Percentiles rank a stretch among this genome's conserved stretches.
Conservation (phyloP, 2,113 vertebrate genomes). For the Megaceryle torquata region DNA sequence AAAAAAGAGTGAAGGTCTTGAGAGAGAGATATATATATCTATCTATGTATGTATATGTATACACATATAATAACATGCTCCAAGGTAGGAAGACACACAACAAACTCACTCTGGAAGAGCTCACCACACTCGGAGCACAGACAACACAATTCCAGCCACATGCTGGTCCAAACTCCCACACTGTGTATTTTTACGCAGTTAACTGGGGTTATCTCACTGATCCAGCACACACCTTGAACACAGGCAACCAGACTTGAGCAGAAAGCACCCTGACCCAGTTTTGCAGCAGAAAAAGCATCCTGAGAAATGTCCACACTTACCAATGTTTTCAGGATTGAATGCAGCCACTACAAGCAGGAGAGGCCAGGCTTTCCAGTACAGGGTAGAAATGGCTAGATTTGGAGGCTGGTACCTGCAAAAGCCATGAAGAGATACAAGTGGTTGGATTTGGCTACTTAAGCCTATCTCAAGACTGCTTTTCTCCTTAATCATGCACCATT, state of each 20-base stretch:
- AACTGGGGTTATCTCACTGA: background rate
- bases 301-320: conserved; percentile 61
- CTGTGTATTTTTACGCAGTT: background rate
- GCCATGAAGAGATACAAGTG: background rate
- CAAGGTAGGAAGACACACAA: background rate
- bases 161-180: background rate
- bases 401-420: conserved; percentile 90
- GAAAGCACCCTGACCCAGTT: background rate
- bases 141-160: background rate
- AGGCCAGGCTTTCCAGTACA: conserved; percentile 99
- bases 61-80: background rate
- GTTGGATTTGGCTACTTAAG: background rate
- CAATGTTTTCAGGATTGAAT: conserved; percentile 97
- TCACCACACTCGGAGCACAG: background rate
- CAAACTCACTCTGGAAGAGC: background rate
- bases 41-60: too few species aligned
- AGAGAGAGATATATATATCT: background rate
- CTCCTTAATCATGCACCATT: background rate
- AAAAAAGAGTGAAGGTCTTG: background rate
- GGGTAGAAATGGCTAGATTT: conserved; percentile 93
- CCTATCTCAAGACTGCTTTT: background rate
- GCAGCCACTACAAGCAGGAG: conserved; percentile 93
- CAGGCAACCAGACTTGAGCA: background rate
- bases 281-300: background rate
- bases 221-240: background rate